Base-by-base conservation (phyloP, 2,113 vertebrate genomes). In the Furnarius figulus region DNA sequence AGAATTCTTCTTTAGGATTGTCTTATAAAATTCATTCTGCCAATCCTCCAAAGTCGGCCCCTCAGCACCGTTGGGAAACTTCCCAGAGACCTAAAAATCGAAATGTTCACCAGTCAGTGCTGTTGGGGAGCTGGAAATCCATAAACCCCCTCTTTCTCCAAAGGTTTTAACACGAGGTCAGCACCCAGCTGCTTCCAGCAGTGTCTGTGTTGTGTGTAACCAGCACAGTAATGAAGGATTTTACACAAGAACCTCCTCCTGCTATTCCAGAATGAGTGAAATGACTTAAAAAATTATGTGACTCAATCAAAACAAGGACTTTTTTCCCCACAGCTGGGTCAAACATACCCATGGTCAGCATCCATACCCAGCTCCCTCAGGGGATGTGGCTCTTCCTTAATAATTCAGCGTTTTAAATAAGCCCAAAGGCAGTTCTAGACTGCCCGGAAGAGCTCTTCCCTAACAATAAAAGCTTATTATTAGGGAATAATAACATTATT, bases 71-170 rank as follows among this genome's bases (percentile, higher is more conserved):
- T 83, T 33, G 39, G 42, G 95, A 18, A 83, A 68, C 0, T 58
- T 53, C 40, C 16, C 61, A 22, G 93, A 44, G 16, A 53, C 84
- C 97, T 97, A 27, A 53, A 97, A 72, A 56, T 12, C 37, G 42
- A 80, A 92, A 62, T 1, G 20, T 17, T n/a, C 46, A 20, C 16
- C 3, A 2, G 6, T 94, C 42, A 92, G 33, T 7, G 39, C 33
- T 53, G 11, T 0, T 7, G 9, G 14, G 22, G 8, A 49, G 73
- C 6, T 6, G 4, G 1, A 30, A 25, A 14, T 47, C 44, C 74
- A 16, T 1, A 6, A 42, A 35, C 74, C 5, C 18, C 28, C 22
- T 28, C 50, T 44, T 19, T 55, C 50, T 31, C 61, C 42, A 47
- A 30, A 13, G 17, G 35, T 12, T 40, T 17, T 11, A 30, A 25